Conservation (phyloP, 2,113 vertebrate species). For the Oxyruncus cristatus region DNA sequence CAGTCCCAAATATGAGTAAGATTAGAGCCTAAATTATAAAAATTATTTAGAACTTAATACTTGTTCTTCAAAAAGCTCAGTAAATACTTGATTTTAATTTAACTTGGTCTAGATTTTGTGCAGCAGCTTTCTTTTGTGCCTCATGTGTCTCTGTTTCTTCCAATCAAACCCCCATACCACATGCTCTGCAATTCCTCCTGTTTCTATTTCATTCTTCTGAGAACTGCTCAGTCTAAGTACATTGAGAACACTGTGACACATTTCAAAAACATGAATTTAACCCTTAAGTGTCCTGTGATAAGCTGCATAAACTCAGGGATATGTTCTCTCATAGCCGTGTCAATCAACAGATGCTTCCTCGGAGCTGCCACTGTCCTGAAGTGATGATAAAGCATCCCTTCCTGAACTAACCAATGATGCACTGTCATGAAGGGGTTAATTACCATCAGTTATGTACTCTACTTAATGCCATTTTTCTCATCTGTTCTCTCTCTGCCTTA, state of each 20-base stretch:
- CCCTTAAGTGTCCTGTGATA: not conserved
- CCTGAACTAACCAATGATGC: not conserved
- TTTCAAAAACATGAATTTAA: slow-evolving; percentile 58
- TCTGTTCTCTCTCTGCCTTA: not conserved
- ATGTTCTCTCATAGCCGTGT: not conserved
- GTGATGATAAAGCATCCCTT: not conserved
- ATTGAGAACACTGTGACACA: slow-evolving; percentile 44
- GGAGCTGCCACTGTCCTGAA: not conserved
- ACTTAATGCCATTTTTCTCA: not conserved
- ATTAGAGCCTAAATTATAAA: not conserved
- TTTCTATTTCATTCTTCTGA: slow-evolving; percentile 61
- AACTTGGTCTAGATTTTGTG: slow-evolving; percentile 10
- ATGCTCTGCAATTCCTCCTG: slow-evolving; percentile 14
- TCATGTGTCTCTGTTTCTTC: not conserved
- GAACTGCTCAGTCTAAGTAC: slow-evolving; percentile 44
- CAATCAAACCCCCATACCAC: slow-evolving; percentile 8
- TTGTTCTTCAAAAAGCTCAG: not conserved
- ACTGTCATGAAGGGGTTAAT: not conserved
- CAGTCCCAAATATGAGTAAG: not conserved
- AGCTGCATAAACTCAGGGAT: not conserved
- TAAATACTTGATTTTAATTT: slow-evolving; percentile 29
- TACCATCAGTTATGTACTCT: not conserved
- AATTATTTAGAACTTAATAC: not conserved
- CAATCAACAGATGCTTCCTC: not conserved
- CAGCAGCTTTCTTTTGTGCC: slow-evolving; percentile 47